These are phyloP conservation scores for Cyphomyrus plagiostoma DNA, from an alignment of 2,113 vertebrate species.

Conservation along the genomic window DNA sequence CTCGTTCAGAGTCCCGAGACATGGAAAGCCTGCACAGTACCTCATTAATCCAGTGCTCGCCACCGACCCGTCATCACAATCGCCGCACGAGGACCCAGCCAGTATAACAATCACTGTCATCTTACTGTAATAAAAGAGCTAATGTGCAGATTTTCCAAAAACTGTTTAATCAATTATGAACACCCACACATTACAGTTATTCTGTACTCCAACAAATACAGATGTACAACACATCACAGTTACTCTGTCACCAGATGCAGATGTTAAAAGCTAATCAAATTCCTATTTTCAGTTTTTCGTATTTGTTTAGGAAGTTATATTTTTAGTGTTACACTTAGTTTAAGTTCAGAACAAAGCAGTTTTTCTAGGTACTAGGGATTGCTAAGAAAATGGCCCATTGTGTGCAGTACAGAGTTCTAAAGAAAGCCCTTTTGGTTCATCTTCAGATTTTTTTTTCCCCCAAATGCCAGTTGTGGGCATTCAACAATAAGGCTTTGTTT, in stretches of 20 bases:
- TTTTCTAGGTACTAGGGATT: background rate
- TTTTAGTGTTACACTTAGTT: background rate
- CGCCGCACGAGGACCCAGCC: background rate
- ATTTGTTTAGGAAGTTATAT: background rate
- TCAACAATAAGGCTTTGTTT: background rate
- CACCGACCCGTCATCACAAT: background rate
- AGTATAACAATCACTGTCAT: background rate
- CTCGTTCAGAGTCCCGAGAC: constrained; percentile 36
- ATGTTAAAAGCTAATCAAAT: background rate
- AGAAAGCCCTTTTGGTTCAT: background rate
- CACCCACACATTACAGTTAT: background rate
- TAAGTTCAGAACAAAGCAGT: background rate
- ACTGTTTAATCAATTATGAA: background rate
- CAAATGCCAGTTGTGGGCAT: background rate
- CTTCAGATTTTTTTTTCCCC: background rate
- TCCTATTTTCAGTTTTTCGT: background rate
- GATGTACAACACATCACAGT: background rate
- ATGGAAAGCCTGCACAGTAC: constrained; percentile 26
- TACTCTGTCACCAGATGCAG: constrained; percentile 4
- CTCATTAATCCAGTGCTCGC: constrained; percentile 33
- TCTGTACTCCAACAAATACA: background rate
- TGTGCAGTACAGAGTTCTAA: background rate
- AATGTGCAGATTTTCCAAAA: background rate
- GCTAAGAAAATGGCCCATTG: background rate
- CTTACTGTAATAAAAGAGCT: background rate